A percentile compares a stretch with the other conserved stretches of the same genome.
These are phyloP conservation scores for Sycophaga agraensis DNA, from an alignment of 1,140 invertebrate species.

Conservation along the genomic window DNA sequence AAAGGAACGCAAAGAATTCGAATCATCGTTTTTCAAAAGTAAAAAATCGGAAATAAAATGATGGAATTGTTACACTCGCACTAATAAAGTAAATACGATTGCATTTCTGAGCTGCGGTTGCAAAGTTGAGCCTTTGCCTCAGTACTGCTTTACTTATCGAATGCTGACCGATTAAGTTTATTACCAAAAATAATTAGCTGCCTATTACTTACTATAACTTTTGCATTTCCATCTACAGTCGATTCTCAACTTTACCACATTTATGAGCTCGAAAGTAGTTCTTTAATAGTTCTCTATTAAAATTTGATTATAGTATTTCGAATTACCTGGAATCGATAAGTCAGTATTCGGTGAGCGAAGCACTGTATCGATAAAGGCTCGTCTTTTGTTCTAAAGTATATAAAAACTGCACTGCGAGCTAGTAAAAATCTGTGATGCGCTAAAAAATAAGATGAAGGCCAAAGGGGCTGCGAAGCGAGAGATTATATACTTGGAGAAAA, in stretches of 20 bases:
- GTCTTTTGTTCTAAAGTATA: background rate
- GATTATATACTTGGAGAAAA: constrained; percentile 32
- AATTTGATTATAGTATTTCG: too few species aligned
- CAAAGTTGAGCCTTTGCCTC: background rate
- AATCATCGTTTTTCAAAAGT: background rate
- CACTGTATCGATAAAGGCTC: background rate
- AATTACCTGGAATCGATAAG: too few species aligned
- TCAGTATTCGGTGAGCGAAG: too few species aligned
- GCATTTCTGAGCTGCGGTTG: background rate
- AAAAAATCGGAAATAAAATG: background rate
- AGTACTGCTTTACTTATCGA: background rate
- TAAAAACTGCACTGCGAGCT: constrained; percentile 26
- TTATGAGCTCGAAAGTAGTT: too few species aligned
- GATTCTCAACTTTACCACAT: too few species aligned
- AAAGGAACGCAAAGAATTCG: background rate
- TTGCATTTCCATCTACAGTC: too few species aligned
- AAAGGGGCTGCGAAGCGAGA: constrained; percentile 29
- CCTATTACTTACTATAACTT: too few species aligned
- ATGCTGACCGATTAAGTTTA: background rate
- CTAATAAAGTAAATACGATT: background rate
- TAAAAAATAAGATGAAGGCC: constrained; percentile 24
- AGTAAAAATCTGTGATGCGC: constrained; percentile 28
- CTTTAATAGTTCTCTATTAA: too few species aligned
- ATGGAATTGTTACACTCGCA: constrained; percentile 9
- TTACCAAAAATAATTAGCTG: too few species aligned